Conservation (phyloP, 2,888 invertebrate genomes). For the Lasius fuliginosus region DNA sequence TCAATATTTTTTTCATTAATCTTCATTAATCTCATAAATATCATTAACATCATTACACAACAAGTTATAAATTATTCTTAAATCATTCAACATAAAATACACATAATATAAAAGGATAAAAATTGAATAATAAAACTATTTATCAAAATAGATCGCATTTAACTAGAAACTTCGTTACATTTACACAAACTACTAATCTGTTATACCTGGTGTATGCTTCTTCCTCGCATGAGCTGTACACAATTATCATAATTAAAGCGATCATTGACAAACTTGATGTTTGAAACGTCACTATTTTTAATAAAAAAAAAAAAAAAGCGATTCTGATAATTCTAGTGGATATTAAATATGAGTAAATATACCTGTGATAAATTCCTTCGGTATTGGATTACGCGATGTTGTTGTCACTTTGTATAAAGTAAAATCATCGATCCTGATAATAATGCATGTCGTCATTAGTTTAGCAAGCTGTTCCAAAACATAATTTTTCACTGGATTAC, state of each 20-base stretch:
- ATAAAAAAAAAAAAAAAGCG: constrained; percentile 39
- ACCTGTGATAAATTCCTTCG: constrained; percentile 94
- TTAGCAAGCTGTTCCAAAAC: constrained; percentile 93
- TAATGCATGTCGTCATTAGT: constrained; percentile 96
- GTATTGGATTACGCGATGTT: constrained; percentile 90
- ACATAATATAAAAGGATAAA: constrained; percentile 27
- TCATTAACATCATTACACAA: constrained; percentile 3
- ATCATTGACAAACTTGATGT: constrained; percentile 64
- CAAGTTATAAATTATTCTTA: constrained; percentile 43
- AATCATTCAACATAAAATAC: constrained; percentile 23
- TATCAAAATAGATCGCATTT: constrained; percentile 36
- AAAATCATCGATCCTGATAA: constrained; percentile 96
- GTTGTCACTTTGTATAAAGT: constrained; percentile 95
- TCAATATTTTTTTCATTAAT: constrained; percentile 11
- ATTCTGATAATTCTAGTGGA: neutral
- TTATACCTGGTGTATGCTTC: constrained; percentile 84
- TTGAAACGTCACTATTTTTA: constrained; percentile 42
- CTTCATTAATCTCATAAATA: neutral
- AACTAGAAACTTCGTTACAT: constrained; percentile 63
- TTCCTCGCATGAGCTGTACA: constrained; percentile 85
- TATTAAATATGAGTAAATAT: constrained; percentile 62
- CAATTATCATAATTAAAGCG: constrained; percentile 79
- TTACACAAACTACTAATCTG: constrained; percentile 75
- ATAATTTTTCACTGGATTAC: constrained; percentile 89
- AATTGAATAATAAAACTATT: constrained; percentile 52